phyloP scores from a whole-genome alignment of 2,113 vertebrate species.

The Anseranas semipalmata region DNA sequence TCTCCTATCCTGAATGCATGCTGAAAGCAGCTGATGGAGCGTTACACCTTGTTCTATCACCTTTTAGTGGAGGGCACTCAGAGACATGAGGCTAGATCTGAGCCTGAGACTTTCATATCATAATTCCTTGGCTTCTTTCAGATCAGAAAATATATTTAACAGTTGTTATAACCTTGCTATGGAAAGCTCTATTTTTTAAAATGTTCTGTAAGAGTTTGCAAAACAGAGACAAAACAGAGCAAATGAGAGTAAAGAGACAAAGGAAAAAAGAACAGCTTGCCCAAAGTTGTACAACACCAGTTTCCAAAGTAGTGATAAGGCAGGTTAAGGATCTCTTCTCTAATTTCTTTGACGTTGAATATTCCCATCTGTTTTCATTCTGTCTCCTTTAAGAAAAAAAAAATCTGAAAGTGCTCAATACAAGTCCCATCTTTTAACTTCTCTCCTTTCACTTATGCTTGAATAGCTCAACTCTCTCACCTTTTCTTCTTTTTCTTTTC shows the following conservation, averaged over 20 bases:
- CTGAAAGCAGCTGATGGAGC: neutral
- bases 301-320: neutral
- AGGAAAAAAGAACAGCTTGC: neutral
- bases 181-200: neutral
- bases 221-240: neutral
- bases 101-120: neutral
- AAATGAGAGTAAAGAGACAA: neutral
- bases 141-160: neutral
- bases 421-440: neutral
- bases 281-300: neutral
- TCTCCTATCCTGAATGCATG: neutral
- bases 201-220: neutral
- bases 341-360: neutral
- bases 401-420: neutral
- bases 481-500: neutral
- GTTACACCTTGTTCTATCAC: neutral
- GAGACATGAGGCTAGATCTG: neutral
- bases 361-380: neutral
- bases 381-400: neutral
- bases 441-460: neutral
- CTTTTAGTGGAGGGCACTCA: neutral
- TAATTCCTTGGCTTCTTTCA: neutral
- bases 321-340: neutral
- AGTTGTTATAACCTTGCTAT: neutral
- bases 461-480: neutral